phyloP scores from a whole-genome alignment of 2,888 invertebrate species.

The Meloe dianella region DNA sequence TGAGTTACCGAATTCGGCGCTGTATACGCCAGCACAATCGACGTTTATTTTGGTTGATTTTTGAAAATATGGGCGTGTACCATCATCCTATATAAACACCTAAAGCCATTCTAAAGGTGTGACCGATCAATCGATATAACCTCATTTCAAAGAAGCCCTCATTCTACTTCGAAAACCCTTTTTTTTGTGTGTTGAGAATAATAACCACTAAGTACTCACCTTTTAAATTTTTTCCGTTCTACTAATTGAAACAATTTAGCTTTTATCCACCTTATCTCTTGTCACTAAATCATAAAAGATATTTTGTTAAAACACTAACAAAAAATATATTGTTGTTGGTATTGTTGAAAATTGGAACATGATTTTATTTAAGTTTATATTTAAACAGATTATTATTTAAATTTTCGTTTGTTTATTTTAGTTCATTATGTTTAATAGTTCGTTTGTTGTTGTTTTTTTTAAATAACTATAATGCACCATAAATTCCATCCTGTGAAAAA shows the following conservation, averaged over 20 bases:
- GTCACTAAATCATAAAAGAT: slow-evolving; percentile 35
- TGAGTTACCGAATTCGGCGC: slow-evolving; percentile 40
- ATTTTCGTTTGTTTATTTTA: slow-evolving; percentile 24
- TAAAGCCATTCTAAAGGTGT: slow-evolving; percentile 38
- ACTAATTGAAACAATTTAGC: neutral
- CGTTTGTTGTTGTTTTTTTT: slow-evolving; percentile 31
- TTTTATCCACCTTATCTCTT: slow-evolving; percentile 23
- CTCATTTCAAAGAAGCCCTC: slow-evolving; percentile 17
- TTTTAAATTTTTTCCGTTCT: slow-evolving; percentile 4
- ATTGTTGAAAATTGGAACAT: slow-evolving; percentile 12
- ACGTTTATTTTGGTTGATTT: slow-evolving; percentile 53
- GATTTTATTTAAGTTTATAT: slow-evolving; percentile 30
- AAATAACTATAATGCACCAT: slow-evolving; percentile 32
- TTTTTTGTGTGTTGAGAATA: too few species aligned
- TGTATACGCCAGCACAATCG: slow-evolving; percentile 45
- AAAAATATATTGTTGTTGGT: neutral
- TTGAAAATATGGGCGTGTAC: slow-evolving; percentile 54
- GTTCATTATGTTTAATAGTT: slow-evolving; percentile 22
- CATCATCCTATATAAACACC: slow-evolving; percentile 30
- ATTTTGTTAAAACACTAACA: slow-evolving; percentile 20
- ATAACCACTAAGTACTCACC: slow-evolving; percentile 25
- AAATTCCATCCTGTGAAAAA: slow-evolving; percentile 44
- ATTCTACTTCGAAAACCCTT: slow-evolving; percentile 9
- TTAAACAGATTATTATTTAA: slow-evolving; percentile 23
- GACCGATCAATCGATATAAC: slow-evolving; percentile 36